These are phyloP conservation scores for Hemithea aestivaria DNA, from an alignment of 2,888 invertebrate genomes.

Conservation along the genomic window DNA sequence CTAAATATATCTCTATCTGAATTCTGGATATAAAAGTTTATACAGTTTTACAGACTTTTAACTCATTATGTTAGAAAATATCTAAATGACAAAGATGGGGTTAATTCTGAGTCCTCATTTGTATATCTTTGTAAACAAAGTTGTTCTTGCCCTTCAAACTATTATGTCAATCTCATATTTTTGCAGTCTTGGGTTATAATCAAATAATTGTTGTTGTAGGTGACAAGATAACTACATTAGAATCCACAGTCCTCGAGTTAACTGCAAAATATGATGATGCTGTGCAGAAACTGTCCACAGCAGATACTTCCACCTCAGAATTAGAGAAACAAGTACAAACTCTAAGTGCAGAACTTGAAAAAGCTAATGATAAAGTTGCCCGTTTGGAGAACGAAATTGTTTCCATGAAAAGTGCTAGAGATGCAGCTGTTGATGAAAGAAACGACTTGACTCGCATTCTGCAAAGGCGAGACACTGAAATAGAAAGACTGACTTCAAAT, in stretches of 20 bases:
- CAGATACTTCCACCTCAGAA: conserved; percentile 81
- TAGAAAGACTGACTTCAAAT: conserved; percentile 85
- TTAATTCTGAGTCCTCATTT: too few species aligned
- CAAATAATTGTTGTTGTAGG: conserved; percentile 57
- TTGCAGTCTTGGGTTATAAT: too few species aligned
- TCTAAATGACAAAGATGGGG: too few species aligned
- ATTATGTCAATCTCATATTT: too few species aligned
- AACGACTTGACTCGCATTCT: conserved; percentile 85
- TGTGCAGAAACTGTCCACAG: conserved; percentile 79
- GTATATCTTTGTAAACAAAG: too few species aligned
- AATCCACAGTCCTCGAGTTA: conserved; percentile 76
- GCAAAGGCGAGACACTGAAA: conserved; percentile 85
- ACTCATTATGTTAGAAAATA: too few species aligned
- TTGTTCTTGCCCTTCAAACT: too few species aligned
- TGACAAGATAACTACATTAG: conserved; percentile 75
- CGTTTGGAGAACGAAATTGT: conserved; percentile 83
- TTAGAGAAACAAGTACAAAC: conserved; percentile 82
- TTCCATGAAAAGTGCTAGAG: conserved; percentile 83
- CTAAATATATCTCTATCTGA: too few species aligned
- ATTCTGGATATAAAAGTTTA: too few species aligned
- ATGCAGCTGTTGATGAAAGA: conserved; percentile 85
- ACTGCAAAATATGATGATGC: conserved; percentile 82
- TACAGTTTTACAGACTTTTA: too few species aligned
- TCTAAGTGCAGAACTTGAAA: conserved; percentile 81
- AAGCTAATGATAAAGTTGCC: conserved; percentile 81